Percentiles rank a stretch among this genome's conserved stretches.
Evolutionary conservation across 2,797 vertebrate species (phyloP).

Genomic region (Hemitrygon akajei): DNA sequence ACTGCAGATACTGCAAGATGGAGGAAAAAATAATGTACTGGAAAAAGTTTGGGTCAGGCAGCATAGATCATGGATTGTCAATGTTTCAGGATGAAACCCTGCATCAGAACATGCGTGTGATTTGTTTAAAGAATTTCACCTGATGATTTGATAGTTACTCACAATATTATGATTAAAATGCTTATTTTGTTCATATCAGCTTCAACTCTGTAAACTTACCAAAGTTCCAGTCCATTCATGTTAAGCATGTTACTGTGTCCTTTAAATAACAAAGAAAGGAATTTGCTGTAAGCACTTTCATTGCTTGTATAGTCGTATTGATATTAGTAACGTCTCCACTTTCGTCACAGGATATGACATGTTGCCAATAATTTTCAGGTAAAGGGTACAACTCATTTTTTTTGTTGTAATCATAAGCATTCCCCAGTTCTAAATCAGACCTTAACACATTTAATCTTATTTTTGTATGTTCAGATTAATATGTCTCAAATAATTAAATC

Average conservation of each 20-base stretch:
- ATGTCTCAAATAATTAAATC: not conserved
- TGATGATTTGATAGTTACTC: not conserved
- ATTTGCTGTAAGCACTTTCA: not conserved
- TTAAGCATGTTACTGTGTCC: not conserved
- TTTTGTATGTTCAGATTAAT: not conserved
- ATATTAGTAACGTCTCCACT: not conserved
- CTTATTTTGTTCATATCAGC: not conserved
- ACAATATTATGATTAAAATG: not conserved
- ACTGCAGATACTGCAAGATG: no score
- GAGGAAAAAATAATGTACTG: no score
- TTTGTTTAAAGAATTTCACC: not conserved
- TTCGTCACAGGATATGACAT: not conserved
- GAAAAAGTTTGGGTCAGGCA: no score
- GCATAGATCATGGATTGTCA: no score
- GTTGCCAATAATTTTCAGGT: not conserved
- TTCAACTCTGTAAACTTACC: not conserved
- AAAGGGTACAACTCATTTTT: not conserved
- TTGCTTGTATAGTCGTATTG: not conserved
- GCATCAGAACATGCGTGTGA: not conserved
- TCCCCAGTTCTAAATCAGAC: not conserved
- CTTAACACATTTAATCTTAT: not conserved
- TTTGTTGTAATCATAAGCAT: not conserved
- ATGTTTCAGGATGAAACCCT: no score
- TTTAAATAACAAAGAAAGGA: not conserved
- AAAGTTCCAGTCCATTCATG: not conserved